Evolutionary conservation across 2,113 vertebrate species (phyloP), one percentile per base, ranked within the genome.

Genomic region (Austrofundulus limnaeus): DNA sequence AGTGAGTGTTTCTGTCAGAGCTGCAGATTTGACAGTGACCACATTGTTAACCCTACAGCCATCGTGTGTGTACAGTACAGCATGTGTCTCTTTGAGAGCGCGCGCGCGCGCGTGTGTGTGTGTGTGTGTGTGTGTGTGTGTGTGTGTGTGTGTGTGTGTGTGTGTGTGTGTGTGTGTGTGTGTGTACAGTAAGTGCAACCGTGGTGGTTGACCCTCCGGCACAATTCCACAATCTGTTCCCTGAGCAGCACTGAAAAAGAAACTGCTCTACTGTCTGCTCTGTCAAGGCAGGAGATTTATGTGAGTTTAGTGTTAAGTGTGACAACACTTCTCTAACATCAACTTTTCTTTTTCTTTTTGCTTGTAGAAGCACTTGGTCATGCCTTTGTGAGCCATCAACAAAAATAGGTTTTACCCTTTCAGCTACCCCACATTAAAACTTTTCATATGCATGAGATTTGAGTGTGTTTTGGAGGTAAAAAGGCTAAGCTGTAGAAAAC

Each of bases 391-490:
- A 46, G 58, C 34, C 46, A 46, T 39, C 34, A 39, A 61, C 28
- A 53, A 75, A 87, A 85, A 86, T 80, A 84, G 75, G 54, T 71
- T 53, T 60, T 52, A 51, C 60, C 80, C 47, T 66, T 82, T 78
- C 63, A 28, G 53, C 74, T 71, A 56, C 61, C 71, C 72, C 66
- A 82, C 75, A 86, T 75, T 82, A 83, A 80, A 75, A 72, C 49
- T 61, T 75, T 76, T 70, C 71, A 77, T 85, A 88, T 90, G 51
- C 59, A 80, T n/a, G 67, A 86, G 75, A 86, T 86, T 83, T 89
- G 64, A 76, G 54, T 88, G 89, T 83, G 78, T 76, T 85, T 85
- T 88, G 67, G 72, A 79, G 69, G 72, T 84, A 68, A 87, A 75
- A 75, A 78, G 55, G 62, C 83, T 74, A 84, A 85, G 84, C 85